Percentiles rank a stretch among this genome's conserved stretches.
Conservation (phyloP, 92 coral and sea anemone genomes). For the Pocillopora meandrina region DNA sequence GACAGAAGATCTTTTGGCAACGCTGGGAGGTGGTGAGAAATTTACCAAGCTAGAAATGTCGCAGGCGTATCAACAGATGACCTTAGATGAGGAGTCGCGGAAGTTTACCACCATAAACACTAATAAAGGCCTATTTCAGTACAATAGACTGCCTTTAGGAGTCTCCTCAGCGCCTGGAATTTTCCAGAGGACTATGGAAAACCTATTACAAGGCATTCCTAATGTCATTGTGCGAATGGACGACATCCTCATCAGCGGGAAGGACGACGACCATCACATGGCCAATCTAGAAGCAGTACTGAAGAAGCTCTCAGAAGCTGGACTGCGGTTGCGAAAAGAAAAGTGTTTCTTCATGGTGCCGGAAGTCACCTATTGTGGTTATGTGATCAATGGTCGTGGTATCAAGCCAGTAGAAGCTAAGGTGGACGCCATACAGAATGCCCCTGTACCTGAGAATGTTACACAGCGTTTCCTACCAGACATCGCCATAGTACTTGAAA, state of each 20-base stretch:
- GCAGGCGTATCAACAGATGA: constrained; percentile 59
- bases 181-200: constrained; percentile 65
- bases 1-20: constrained; percentile 55
- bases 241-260: constrained; percentile 54
- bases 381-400: constrained; percentile 55
- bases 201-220: constrained; percentile 60
- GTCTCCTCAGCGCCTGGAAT: constrained; percentile 41
- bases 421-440: constrained; percentile 62
- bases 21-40: constrained; percentile 51
- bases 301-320: constrained; percentile 41
- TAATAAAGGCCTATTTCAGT: constrained; percentile 45
- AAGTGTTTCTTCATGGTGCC: constrained; percentile 56
- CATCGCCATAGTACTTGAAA: constrained; percentile 46
- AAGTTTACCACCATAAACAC: constrained; percentile 62
- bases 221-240: constrained; percentile 53
- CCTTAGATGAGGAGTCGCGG: constrained; percentile 42
- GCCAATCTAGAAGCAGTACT: constrained; percentile 40
- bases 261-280: constrained; percentile 41
- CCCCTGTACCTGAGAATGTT: constrained; percentile 58
- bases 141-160: constrained; percentile 46
- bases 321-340: constrained; percentile 37
- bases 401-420: constrained; percentile 59
- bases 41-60: constrained; percentile 66
- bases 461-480: too few relatives aligned
- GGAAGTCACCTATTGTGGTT: constrained; percentile 59